Percentiles rank a stretch among this genome's conserved stretches.
Evolutionary conservation across 2,797 vertebrate genomes (phyloP).

Genomic region (Echiichthys vipera): DNA sequence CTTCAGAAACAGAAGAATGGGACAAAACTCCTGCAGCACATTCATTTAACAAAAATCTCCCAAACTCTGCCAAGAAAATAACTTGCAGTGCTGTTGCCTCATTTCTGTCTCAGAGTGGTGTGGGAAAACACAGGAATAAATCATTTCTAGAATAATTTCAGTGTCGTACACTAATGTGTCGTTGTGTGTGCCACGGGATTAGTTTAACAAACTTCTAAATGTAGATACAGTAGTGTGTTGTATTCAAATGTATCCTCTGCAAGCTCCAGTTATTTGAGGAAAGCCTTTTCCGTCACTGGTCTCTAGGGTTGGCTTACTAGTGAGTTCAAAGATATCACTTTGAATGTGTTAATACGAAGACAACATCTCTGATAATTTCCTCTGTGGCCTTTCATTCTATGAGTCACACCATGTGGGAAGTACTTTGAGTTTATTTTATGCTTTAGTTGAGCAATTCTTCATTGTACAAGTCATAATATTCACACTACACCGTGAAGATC

Average conservation of each 20-base stretch:
- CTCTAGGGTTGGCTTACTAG: conserved; percentile 18
- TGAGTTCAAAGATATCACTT: conserved; percentile 5
- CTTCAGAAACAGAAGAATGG: conserved; percentile 57
- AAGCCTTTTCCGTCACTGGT: neutral
- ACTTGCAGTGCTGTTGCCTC: conserved; percentile 58
- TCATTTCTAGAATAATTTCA: conserved; percentile 26
- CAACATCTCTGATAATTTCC: conserved; percentile 19
- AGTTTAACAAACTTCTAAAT: conserved; percentile 51
- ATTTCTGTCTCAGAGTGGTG: conserved; percentile 36
- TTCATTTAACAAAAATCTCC: conserved; percentile 38
- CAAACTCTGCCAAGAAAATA: conserved; percentile 55
- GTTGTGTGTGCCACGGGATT: conserved; percentile 39
- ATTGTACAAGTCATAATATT: conserved; percentile 2
- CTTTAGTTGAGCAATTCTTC: neutral
- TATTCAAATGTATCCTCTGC: conserved; percentile 30
- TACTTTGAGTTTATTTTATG: neutral
- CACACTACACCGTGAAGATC: neutral
- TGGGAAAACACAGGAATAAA: conserved; percentile 44
- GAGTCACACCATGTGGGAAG: conserved; percentile 13
- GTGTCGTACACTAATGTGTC: conserved; percentile 24
- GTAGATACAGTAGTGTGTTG: conserved; percentile 18
- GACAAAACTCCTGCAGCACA: conserved; percentile 58
- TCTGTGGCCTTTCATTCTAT: neutral
- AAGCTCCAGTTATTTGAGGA: conserved; percentile 10
- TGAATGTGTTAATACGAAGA: conserved; percentile 7